A percentile compares a stretch with the other conserved stretches of the same genome.
Evolutionary conservation across 2,888 invertebrate genomes (phyloP).

Genomic region (Toxonevra muliebris): DNA sequence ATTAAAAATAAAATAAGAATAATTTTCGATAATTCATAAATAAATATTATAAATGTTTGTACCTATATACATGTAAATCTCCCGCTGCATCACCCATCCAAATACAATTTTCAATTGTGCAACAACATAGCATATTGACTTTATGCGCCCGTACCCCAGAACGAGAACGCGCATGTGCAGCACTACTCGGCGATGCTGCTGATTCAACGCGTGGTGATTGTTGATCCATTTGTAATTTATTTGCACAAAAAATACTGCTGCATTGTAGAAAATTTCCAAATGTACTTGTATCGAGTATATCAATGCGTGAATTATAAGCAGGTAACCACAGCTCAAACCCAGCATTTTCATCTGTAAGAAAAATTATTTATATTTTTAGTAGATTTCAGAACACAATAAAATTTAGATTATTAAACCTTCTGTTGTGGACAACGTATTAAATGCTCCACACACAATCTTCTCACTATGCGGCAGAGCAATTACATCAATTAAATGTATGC

Average conservation of each 20-base stretch:
- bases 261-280: conserved; percentile 72
- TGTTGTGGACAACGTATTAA: conserved; percentile 57
- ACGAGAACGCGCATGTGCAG: conserved; percentile 43
- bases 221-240: conserved; percentile 50
- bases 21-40: not conserved
- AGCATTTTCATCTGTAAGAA: conserved; percentile 66
- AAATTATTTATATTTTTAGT: not conserved
- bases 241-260: conserved; percentile 64
- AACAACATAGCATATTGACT: conserved; percentile 66
- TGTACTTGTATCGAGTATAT: conserved; percentile 69
- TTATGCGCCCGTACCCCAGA: conserved; percentile 53
- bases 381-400: not conserved
- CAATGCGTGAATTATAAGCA: conserved; percentile 73
- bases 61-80: conserved; percentile 84
- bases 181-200: conserved; percentile 40
- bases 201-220: conserved; percentile 37
- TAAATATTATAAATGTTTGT: conserved; percentile 14
- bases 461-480: conserved; percentile 76
- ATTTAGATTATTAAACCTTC: conserved; percentile 60
- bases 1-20: conserved; percentile 26
- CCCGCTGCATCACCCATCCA: conserved; percentile 93
- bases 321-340: conserved; percentile 82
- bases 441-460: conserved; percentile 72
- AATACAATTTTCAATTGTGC: conserved; percentile 78
- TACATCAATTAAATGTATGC: conserved; percentile 85